Evolutionary conservation across 2,797 vertebrate species (phyloP), one percentile per base, ranked within the genome.

Genomic region (Podarcis siculus): DNA sequence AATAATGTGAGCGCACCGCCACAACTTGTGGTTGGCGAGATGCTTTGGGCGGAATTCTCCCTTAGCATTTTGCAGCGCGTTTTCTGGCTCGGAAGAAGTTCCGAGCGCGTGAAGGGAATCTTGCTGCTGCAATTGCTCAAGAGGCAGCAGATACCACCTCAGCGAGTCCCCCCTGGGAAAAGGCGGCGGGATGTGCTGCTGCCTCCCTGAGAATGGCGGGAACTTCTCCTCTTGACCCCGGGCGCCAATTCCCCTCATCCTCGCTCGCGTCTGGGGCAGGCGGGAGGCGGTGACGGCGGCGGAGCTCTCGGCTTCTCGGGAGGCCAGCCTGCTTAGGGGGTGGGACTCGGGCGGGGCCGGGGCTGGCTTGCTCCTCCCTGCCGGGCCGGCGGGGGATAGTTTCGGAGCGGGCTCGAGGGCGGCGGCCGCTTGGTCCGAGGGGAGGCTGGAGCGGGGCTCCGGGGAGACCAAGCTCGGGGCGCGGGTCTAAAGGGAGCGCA

Each of bases 341-440:
- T 89, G 92, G 94, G 92, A 86, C 86, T 88, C 86, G 45, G 92
- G 93, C 92, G 89, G 90, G 64, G 86, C 88, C 2, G 32, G 69
- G 49, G 77, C 92, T 88, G 72, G 1, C 72, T 79, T 87, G 92
- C 89, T 91, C 90, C 91, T 91, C 86, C 55, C 93, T 79, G 69
- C 85, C 69, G n/a, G 66, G 84, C 83, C 35, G n/a, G 27, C 61
- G 58, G 64, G 77, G 88, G 85, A 89, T 80, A 95, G 87, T 94
- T 95, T 94, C 64, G 85, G 91, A 91, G 93, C 61, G 37, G 79
- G 87, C 85, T 30, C 5, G 83, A 83, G 86, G 79, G 82, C 25
- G 37, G 75, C 69, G 49, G 83, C 19, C 32, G 85, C 5, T 35
- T 79, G 8, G n/a, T 71, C 42, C 27, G 85, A 55, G 42, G 64